These are phyloP conservation scores for Rana temporaria DNA, from an alignment of 2,113 vertebrate genomes.

Conservation along the genomic window DNA sequence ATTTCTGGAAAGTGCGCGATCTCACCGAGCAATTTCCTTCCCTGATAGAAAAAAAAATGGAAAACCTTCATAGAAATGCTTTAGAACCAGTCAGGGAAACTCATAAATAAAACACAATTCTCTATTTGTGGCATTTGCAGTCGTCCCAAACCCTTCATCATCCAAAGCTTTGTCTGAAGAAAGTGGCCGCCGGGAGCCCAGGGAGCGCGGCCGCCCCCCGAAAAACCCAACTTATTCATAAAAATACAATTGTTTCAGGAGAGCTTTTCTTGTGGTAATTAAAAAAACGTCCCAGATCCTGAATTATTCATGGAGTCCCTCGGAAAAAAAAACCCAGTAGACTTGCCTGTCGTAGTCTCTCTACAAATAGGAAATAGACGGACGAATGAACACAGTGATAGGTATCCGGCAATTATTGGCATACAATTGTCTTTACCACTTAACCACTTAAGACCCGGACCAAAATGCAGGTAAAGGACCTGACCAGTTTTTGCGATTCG, in stretches of 20 bases:
- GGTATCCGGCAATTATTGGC: too few relatives aligned
- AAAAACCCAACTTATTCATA: neutral
- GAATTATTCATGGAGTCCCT: neutral
- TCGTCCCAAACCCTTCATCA: neutral
- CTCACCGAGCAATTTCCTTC: neutral
- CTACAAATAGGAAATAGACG: too few relatives aligned
- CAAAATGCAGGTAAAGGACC: too few relatives aligned
- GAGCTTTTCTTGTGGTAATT: neutral
- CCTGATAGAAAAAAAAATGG: neutral
- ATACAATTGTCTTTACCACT: too few relatives aligned
- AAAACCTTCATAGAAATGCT: neutral
- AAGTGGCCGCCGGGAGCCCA: neutral
- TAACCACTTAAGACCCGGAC: too few relatives aligned
- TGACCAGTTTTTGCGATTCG: too few relatives aligned
- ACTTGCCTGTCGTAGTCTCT: too few relatives aligned
- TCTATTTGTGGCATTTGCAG: neutral
- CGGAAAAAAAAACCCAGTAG: too few relatives aligned
- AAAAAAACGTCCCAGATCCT: neutral
- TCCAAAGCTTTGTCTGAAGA: neutral
- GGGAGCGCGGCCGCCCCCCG: neutral
- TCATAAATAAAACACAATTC: neutral
- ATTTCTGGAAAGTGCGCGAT: neutral
- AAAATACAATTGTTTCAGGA: neutral
- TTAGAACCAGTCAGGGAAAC: neutral
- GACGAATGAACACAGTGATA: too few relatives aligned